Evolutionary conservation across 2,797 vertebrate species (phyloP).

Genomic region (Pangasius macronema): DNA sequence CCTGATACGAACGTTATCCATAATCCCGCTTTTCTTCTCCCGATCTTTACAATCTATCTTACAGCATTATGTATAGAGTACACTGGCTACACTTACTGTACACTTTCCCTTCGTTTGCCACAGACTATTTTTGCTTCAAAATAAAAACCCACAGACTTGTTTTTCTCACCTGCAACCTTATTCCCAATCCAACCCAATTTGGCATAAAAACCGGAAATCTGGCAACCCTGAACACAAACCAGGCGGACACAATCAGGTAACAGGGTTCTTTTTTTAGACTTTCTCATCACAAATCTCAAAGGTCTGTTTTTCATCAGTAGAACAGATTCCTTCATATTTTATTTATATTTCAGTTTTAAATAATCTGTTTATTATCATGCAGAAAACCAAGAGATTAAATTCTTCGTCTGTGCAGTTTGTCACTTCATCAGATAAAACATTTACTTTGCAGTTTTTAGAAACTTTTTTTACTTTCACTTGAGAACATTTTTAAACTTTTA

Average conservation of each 20-base stretch:
- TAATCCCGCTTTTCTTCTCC: too few species aligned
- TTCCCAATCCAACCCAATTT: too few species aligned
- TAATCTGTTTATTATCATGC: background rate
- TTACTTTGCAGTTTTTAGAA: background rate
- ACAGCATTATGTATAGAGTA: too few species aligned
- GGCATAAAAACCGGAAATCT: background rate
- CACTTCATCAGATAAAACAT: background rate
- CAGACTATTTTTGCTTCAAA: too few species aligned
- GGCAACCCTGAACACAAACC: background rate
- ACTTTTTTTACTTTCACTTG: background rate
- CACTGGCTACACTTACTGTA: too few species aligned
- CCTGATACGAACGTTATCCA: too few species aligned
- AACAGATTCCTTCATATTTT: background rate
- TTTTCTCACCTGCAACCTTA: too few species aligned
- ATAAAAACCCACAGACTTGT: too few species aligned
- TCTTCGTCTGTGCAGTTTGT: background rate
- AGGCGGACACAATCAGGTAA: background rate
- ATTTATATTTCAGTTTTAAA: background rate
- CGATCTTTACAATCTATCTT: too few species aligned
- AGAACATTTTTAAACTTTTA: too few species aligned
- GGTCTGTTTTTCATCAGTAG: background rate
- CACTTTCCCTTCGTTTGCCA: too few species aligned
- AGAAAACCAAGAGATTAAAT: background rate
- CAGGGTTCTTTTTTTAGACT: background rate
- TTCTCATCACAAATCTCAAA: background rate